phyloP scores from a whole-genome alignment of 2,113 vertebrate species.

The Canis aureus region DNA sequence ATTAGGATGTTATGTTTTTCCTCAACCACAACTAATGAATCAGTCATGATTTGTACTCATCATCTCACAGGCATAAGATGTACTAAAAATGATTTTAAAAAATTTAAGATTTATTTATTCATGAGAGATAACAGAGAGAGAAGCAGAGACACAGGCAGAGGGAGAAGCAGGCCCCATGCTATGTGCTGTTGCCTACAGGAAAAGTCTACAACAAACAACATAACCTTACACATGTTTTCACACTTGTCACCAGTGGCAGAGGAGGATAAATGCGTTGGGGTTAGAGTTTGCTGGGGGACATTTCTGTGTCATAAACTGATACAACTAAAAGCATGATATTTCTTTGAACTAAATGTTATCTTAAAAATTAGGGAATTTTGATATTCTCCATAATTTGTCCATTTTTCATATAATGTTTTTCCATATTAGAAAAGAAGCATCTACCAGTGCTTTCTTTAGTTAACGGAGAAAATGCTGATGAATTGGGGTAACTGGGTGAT shows the following conservation, averaged over 20 bases:
- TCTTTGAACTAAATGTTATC: background rate
- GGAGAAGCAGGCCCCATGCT: too few species aligned
- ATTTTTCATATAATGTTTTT: background rate
- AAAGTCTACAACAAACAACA: background rate
- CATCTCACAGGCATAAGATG: background rate
- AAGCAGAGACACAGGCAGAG: too few species aligned
- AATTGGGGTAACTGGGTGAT: background rate
- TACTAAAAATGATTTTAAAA: background rate
- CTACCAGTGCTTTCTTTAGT: background rate
- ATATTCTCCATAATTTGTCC: background rate
- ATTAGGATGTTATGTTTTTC: background rate
- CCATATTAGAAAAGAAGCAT: background rate
- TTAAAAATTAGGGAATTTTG: conserved; percentile 34
- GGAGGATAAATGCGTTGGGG: background rate
- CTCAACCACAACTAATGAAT: background rate
- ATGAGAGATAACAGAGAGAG: too few species aligned
- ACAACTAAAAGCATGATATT: background rate
- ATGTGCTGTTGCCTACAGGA: background rate
- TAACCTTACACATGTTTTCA: background rate
- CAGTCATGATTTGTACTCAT: background rate
- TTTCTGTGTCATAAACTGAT: background rate
- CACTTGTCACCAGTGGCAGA: background rate
- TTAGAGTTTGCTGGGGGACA: background rate
- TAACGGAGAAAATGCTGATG: background rate
- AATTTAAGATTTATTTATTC: too few species aligned